A percentile compares a stretch with the other conserved stretches of the same genome.
phyloP scores from a whole-genome alignment of 2,797 vertebrate genomes.

The Crocodylus rhombifer region DNA sequence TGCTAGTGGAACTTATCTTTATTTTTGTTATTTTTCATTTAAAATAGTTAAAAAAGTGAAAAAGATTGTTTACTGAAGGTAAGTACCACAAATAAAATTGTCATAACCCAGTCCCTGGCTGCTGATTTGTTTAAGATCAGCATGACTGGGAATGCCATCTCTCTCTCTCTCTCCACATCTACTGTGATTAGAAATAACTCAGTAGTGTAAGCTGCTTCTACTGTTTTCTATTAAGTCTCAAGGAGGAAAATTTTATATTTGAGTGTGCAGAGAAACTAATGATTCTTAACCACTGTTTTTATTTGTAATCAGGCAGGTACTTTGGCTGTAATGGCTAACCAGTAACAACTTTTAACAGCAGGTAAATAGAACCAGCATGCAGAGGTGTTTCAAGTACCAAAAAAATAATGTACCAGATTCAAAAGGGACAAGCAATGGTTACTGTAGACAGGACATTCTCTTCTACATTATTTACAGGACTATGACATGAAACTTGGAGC shows the following conservation, averaged over 20 bases:
- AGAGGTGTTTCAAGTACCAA: background rate
- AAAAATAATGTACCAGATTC: background rate
- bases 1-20: background rate
- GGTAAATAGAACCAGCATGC: too few relatives aligned
- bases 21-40: too few relatives aligned
- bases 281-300: background rate
- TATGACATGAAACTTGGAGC: too few relatives aligned
- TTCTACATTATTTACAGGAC: background rate
- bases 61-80: background rate
- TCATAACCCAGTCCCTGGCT: background rate
- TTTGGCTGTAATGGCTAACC: too few relatives aligned
- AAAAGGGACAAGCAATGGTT: background rate
- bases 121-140: background rate
- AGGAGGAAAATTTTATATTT: background rate
- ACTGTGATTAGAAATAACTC: too few relatives aligned
- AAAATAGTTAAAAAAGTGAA: background rate
- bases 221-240: background rate
- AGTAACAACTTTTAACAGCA: background rate
- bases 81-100: background rate
- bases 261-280: background rate
- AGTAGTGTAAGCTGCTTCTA: background rate
- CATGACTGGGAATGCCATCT: background rate
- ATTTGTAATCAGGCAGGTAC: background rate
- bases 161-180: background rate
- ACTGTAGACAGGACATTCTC: rapidly evolving